Evolutionary conservation across 2,888 invertebrate species (phyloP).

Genomic region (Luffia ferchaultella): DNA sequence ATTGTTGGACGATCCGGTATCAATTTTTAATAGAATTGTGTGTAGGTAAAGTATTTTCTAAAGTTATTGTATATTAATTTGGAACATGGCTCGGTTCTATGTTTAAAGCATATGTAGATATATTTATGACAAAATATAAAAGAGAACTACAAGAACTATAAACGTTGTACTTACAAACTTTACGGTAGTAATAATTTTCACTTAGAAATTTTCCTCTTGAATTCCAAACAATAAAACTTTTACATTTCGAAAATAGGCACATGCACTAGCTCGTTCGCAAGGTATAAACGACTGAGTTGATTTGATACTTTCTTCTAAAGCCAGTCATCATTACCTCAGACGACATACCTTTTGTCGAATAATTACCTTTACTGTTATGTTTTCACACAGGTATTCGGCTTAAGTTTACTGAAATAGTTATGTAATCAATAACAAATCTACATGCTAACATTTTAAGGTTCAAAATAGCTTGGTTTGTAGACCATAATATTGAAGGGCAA

Average conservation of each 20-base stretch:
- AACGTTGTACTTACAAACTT: no score
- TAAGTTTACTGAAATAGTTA: no score
- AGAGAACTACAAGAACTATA: no score
- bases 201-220: no score
- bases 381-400: constrained; percentile 27
- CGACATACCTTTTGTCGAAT: constrained; percentile 33
- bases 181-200: no score
- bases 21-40: not conserved
- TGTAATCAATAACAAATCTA: no score
- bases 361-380: constrained; percentile 48
- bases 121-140: no score
- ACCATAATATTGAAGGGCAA: constrained; percentile 10
- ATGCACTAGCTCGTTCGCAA: constrained; percentile 21
- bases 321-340: constrained; percentile 43
- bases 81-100: no score
- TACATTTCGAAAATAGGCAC: not conserved
- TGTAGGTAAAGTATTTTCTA: not conserved
- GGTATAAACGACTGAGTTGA: constrained; percentile 33
- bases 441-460: not conserved
- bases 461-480: not conserved
- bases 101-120: no score
- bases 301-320: constrained; percentile 32
- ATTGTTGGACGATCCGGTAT: not conserved
- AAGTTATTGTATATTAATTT: no score
- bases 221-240: no score